Conservation (phyloP, 2,113 vertebrate genomes). For the Dolichotis patagonum region DNA sequence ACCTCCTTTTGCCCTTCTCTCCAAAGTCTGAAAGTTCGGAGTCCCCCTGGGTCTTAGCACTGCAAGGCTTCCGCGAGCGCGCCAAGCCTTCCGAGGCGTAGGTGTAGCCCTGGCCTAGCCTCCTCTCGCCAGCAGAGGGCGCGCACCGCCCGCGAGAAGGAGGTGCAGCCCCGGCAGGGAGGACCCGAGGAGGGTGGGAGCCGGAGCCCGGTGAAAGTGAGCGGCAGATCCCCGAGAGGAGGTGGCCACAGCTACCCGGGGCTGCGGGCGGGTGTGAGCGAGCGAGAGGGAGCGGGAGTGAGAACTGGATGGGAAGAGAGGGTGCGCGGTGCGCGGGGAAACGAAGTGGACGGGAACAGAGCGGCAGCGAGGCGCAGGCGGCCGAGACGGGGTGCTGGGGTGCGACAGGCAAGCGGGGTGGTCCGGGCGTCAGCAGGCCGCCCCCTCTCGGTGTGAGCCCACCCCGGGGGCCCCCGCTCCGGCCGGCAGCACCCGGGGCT, state of each 20-base stretch:
- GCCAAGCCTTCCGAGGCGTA: background rate
- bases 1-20: background rate
- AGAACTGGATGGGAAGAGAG: background rate
- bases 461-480: background rate
- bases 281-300: background rate
- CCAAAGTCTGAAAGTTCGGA: background rate
- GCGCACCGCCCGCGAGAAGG: conserved; percentile 56
- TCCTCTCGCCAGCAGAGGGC: conserved; percentile 75
- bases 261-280: background rate
- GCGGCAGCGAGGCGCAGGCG: too few relatives aligned
- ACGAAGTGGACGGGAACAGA: background rate
- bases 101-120: background rate
- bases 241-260: background rate
- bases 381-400: background rate
- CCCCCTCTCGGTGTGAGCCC: background rate
- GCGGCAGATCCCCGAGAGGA: background rate
- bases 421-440: too few relatives aligned
- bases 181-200: rapidly evolving
- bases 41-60: rapidly evolving
- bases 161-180: rapidly evolving
- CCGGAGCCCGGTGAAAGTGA: background rate
- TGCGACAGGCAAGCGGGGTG: background rate
- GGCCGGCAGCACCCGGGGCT: background rate
- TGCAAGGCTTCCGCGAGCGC: too few relatives aligned
- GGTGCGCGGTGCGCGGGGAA: background rate